Evolutionary conservation across 1,140 invertebrate species (phyloP), one percentile per base, ranked within the genome.

Genomic region (Apis cerana): DNA sequence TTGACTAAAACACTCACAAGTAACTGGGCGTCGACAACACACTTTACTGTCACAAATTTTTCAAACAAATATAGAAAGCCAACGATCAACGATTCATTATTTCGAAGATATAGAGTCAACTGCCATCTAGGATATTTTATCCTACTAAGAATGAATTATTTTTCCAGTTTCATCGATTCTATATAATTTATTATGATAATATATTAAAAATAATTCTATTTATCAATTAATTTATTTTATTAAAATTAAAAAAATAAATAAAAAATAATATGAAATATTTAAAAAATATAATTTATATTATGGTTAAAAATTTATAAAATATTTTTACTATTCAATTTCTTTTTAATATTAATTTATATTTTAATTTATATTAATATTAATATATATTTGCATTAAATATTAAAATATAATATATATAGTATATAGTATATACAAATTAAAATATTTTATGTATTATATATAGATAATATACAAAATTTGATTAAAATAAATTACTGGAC

Each of bases 21-120:
- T 77, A 92, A 92, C 90, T 92, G 92, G 92, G 92, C 92, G 92
- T 92, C 90, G 90, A 92, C 91, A 88, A 86, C 79, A 85, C 86
- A 74, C 75, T 88, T 80, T 78, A 88, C 67, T 77, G 86, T 88
- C 84, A 88, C 84, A 82, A 70, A 88, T 76, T 62, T 75, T 75
- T 78, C 27, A 27, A 85, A 72, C 33, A 19, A 12, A 15, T n/a
- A 58, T 77, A 85, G 83, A 85, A 43, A 33, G 67, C 21, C 58
- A 17, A 72, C 80, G 15, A 68, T 43, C 33, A 43, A 52, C 27
- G n/a, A 1, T 43, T 43, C 33, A 43, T 43, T 23, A 56, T 75
- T 69, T 61, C 5, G 33, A 27, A 13, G 27, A 59, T 50, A 5
- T 15, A 21, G 10, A 7, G 56, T 59, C 19, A 27, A 69, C 65